Base-by-base conservation (phyloP, 2,888 invertebrate genomes). In the Calliopum simillimum region DNA sequence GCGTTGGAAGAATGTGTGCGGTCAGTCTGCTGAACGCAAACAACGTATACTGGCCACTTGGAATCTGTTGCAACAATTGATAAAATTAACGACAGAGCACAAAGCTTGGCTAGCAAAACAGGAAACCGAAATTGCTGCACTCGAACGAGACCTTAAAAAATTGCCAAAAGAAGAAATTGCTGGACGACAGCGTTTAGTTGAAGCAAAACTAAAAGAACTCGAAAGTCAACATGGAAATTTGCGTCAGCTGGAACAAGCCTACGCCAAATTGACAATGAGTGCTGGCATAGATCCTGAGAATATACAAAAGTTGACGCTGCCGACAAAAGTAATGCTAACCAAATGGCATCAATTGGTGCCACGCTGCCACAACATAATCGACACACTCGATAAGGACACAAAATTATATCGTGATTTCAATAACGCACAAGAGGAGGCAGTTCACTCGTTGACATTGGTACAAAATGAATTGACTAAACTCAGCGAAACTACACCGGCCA, bases 1-100 rank as follows among this genome's bases (percentile, higher is more conserved):
- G 80, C 90, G 94, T 74, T 95, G 95, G 95, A 93, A 92, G 78
- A 89, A 89, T 55, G 91, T 94, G 2, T 94, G 94, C 79, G 90
- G 90, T 3, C 88, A 90, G 80, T 93, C 93, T 0, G 90, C 92
- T 6, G 92, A 92, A 68, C 88, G 92, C 2, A 94, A 93, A 82
- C 88, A 90, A 0, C 90, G 90, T 70, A 92, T 94, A 70, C 83
- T 90, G 2, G 84, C 86, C 53, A 87, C 89, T 0, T 92, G 91
- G 90, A 88, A 89, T 71, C 79, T 90, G 6, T 80, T 92, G 14
- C 88, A 89, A 76, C 89, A 91, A 70, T 84, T 92, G 2, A 84
- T 89, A 12, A 88, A 87, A 64, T 78, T 88, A n/a, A 89, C 88
- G 64, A 81, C 80, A 0, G 89, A 90, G 12, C 88, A 91, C 76